Percentiles rank a stretch among this genome's conserved stretches.
These are phyloP conservation scores for Ectropis grisescens DNA, from an alignment of 1,140 invertebrate species.

Conservation along the genomic window DNA sequence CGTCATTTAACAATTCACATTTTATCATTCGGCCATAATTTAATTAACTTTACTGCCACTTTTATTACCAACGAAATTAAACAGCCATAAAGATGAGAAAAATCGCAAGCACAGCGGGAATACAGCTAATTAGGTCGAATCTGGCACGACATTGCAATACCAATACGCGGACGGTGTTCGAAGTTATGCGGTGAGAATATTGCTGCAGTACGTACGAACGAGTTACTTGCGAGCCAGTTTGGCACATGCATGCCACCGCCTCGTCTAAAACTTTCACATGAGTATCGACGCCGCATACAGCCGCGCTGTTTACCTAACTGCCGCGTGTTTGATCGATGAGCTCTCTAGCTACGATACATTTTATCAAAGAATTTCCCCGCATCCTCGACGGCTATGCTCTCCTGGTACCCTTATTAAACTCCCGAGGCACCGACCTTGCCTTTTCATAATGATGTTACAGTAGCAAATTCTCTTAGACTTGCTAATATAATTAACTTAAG, in stretches of 20 bases:
- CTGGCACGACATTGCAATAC: too few species aligned
- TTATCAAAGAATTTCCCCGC: conserved; percentile 20
- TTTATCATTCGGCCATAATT: too few species aligned
- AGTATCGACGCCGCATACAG: conserved; percentile 10
- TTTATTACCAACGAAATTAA: too few species aligned
- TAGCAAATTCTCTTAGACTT: conserved; percentile 23
- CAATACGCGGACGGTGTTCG: too few species aligned
- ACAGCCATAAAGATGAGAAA: too few species aligned
- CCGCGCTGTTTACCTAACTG: conserved; percentile 6
- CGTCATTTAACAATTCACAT: background rate
- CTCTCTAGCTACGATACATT: conserved; percentile 31
- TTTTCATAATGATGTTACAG: conserved; percentile 29
- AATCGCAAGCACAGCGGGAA: too few species aligned
- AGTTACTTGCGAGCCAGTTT: conserved; percentile 14
- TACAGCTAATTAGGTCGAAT: too few species aligned
- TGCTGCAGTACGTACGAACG: too few species aligned
- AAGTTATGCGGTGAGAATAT: too few species aligned
- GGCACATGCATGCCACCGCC: conserved; percentile 15
- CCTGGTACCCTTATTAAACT: conserved; percentile 25
- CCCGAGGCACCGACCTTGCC: conserved; percentile 24
- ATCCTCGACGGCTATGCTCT: conserved; percentile 3
- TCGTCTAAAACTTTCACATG: conserved; percentile 21
- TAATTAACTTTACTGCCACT: too few species aligned
- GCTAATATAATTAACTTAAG: conserved; percentile 30
- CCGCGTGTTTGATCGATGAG: conserved; percentile 38